Percentiles rank a stretch among this genome's conserved stretches.
Conservation (phyloP, 2,888 invertebrate species). For the Ischnura elegans region DNA sequence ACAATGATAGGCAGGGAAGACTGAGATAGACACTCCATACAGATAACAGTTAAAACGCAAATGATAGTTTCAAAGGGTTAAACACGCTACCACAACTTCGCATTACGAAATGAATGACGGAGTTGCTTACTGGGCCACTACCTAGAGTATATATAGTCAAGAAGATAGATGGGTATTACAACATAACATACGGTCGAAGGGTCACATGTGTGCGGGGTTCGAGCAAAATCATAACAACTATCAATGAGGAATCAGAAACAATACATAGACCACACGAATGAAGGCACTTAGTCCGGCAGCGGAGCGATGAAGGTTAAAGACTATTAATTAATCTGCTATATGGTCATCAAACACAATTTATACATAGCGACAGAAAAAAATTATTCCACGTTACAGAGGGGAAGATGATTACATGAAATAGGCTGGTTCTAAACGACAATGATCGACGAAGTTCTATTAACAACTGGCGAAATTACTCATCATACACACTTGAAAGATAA, state of each 20-base stretch:
- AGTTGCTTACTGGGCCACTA: conserved; percentile 36
- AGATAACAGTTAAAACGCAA: background rate
- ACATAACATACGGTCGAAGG: conserved; percentile 14
- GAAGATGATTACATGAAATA: background rate
- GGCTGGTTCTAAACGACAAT: background rate
- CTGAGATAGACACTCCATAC: background rate
- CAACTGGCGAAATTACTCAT: no score
- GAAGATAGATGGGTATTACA: conserved; percentile 32
- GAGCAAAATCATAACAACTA: background rate
- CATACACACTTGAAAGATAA: no score
- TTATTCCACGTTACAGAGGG: background rate
- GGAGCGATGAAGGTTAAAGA: background rate
- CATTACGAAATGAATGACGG: conserved; percentile 56
- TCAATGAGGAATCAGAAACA: background rate
- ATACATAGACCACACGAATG: background rate
- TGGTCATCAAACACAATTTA: background rate
- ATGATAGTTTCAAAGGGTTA: background rate
- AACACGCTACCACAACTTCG: background rate
- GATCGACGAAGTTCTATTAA: background rate
- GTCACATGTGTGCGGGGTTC: background rate
- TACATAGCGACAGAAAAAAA: background rate
- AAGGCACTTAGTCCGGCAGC: background rate
- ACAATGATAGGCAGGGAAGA: no score
- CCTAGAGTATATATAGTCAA: conserved; percentile 36
- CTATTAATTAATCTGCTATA: background rate